Evolutionary conservation across 2,113 vertebrate genomes (phyloP).

Genomic region (Notothenia coriiceps): DNA sequence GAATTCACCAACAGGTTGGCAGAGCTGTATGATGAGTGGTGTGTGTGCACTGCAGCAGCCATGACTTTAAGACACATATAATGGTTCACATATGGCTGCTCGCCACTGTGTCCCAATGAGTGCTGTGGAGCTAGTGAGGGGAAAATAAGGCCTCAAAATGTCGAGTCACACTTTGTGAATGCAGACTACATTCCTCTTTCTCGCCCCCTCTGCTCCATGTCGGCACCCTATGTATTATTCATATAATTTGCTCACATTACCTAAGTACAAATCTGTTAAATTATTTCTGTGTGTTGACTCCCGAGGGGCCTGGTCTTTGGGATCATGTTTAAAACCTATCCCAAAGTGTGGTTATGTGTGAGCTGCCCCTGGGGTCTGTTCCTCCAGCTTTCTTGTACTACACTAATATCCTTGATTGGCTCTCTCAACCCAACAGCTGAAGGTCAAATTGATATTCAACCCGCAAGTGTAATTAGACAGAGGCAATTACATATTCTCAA

Average conservation of each 20-base stretch:
- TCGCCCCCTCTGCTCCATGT: constrained; percentile 56
- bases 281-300: constrained; percentile 82
- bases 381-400: constrained; percentile 87
- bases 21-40: constrained; percentile 20
- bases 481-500: constrained; percentile 85
- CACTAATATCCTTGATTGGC: constrained; percentile 91
- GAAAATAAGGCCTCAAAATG: constrained; percentile 61
- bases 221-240: constrained; percentile 78
- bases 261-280: constrained; percentile 84
- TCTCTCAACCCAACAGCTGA: constrained; percentile 90
- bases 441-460: constrained; percentile 94
- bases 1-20: constrained; percentile 56
- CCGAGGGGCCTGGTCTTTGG: constrained; percentile 78
- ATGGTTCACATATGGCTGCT: constrained; percentile 64
- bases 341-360: constrained; percentile 84
- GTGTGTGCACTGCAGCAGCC: constrained; percentile 22
- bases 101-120: constrained; percentile 51
- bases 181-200: constrained; percentile 49
- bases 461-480: constrained; percentile 88
- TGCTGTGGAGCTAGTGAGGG: constrained; percentile 30
- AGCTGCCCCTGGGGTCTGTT: constrained; percentile 89
- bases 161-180: constrained; percentile 75
- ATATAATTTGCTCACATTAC: constrained; percentile 84
- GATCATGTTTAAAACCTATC: constrained; percentile 84
- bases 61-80: constrained; percentile 32